phyloP scores from a whole-genome alignment of 2,113 vertebrate genomes.

The Cathartes aura region DNA sequence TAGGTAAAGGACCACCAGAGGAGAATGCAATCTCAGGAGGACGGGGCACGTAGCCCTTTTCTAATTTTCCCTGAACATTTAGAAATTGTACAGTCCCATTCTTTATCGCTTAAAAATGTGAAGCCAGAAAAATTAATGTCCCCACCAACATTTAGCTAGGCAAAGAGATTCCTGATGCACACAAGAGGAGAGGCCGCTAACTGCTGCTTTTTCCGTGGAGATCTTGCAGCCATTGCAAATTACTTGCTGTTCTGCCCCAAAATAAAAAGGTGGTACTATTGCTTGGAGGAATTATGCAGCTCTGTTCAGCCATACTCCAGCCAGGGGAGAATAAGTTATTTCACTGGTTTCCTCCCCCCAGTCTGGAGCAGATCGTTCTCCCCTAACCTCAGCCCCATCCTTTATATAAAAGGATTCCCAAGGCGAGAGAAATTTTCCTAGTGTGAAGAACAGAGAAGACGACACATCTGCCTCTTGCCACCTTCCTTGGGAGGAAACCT shows the following conservation, averaged over 20 bases:
- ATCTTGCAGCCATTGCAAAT: background rate
- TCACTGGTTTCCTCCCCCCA: background rate
- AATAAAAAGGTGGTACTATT: background rate
- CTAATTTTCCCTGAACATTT: background rate
- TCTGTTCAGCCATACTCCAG: background rate
- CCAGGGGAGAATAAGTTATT: background rate
- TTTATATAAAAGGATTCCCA: background rate
- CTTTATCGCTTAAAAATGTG: background rate
- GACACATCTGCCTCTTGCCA: background rate
- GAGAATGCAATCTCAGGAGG: background rate
- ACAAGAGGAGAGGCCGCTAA: background rate
- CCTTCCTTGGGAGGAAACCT: background rate
- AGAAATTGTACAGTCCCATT: background rate
- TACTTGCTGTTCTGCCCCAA: background rate
- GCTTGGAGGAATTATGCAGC: no score
- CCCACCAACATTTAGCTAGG: no score
- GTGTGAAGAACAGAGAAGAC: background rate
- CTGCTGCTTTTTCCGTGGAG: background rate
- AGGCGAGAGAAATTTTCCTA: background rate
- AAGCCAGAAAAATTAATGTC: background rate
- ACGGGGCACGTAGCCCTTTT: no score
- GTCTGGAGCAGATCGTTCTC: accelerated
- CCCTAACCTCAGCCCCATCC: background rate
- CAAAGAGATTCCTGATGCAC: background rate
- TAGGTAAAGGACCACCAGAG: background rate